Percentiles rank a stretch among this genome's conserved stretches.
Conservation (phyloP, 2,888 invertebrate species). For the Drosophila meridionalis region DNA sequence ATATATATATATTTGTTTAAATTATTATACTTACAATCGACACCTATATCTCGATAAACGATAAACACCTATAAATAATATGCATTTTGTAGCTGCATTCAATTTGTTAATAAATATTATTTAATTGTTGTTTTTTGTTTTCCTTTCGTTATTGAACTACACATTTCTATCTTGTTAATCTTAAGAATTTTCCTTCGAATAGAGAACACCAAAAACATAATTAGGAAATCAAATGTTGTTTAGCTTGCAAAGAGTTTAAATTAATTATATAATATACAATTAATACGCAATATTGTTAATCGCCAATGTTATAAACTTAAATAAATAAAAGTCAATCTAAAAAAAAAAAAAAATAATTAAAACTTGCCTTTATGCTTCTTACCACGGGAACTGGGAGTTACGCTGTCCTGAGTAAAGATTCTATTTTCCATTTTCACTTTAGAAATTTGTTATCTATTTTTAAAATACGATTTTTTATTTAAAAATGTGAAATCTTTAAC, state of each 20-base stretch:
- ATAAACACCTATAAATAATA: constrained; percentile 37
- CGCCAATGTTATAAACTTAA: constrained; percentile 65
- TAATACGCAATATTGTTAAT: constrained; percentile 69
- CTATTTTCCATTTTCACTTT: no score
- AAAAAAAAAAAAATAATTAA: not conserved
- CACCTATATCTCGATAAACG: constrained; percentile 24
- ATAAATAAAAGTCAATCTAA: constrained; percentile 46
- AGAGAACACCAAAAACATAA: constrained; percentile 57
- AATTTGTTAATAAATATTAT: constrained; percentile 32
- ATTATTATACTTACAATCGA: constrained; percentile 22
- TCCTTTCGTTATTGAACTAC: constrained; percentile 36
- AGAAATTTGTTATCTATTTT: no score
- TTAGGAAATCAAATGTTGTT: constrained; percentile 41
- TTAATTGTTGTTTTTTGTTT: constrained; percentile 2
- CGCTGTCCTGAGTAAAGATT: no score
- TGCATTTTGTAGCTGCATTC: constrained; percentile 36
- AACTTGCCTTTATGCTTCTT: not conserved
- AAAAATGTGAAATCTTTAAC: no score
- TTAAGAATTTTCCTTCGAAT: constrained; percentile 53
- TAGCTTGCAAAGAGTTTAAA: constrained; percentile 50
- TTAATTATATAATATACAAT: constrained; percentile 34
- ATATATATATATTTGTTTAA: constrained; percentile 3
- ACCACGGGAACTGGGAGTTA: not conserved
- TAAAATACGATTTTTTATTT: no score
- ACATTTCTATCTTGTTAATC: constrained; percentile 55